A percentile compares a stretch with the other conserved stretches of the same genome.
These are phyloP conservation scores for Temnothorax nylanderi DNA, from an alignment of 1,140 invertebrate species.

Conservation along the genomic window DNA sequence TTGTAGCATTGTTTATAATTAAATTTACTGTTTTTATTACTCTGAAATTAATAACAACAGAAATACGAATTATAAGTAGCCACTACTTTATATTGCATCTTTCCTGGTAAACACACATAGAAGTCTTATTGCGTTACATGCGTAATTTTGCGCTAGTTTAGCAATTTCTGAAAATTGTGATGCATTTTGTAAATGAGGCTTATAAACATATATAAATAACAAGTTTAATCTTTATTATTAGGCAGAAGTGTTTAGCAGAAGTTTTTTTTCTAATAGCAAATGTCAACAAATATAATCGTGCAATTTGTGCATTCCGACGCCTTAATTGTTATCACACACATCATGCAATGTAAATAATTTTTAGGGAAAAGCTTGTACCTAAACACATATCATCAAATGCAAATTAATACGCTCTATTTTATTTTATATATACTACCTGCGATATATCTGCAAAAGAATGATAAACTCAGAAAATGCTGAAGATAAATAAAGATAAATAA, in stretches of 20 bases:
- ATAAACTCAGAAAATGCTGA: not conserved
- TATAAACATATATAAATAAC: constrained; percentile 1
- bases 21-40: constrained; percentile 10
- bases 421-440: constrained; percentile 62
- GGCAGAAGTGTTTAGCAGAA: not conserved
- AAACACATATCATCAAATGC: constrained; percentile 66
- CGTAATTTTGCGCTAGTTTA: not conserved
- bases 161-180: not conserved
- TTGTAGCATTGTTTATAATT: not conserved
- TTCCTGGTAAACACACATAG: not conserved
- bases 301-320: not conserved
- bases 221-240: constrained; percentile 7
- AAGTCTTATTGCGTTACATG: not conserved
- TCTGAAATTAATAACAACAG: not conserved
- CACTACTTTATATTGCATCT: not conserved
- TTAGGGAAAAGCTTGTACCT: constrained; percentile 51
- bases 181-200: constrained; percentile 18
- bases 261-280: constrained; percentile 7
- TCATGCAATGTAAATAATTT: constrained; percentile 49
- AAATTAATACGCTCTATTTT: constrained; percentile 52
- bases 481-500: constrained; percentile 53
- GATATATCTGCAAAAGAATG: constrained; percentile 31
- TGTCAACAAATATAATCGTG: not conserved
- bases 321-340: constrained; percentile 17
- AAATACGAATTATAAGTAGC: not conserved